A percentile compares a stretch with the other conserved stretches of the same genome.
These are phyloP conservation scores for Drosophila nr. perissopoda DNA, from an alignment of 2,888 invertebrate genomes.

Conservation along the genomic window DNA sequence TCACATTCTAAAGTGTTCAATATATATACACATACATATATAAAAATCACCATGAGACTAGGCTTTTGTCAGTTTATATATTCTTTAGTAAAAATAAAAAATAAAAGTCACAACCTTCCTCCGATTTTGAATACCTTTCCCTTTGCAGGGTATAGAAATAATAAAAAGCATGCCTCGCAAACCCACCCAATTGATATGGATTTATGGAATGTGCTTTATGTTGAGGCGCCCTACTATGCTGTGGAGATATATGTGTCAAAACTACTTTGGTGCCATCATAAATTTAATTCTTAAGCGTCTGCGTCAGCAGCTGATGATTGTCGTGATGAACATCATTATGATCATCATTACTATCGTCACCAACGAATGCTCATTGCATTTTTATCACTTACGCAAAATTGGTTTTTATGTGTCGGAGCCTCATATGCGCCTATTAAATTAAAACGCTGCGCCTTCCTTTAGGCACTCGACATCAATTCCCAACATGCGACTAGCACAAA, in stretches of 20 bases:
- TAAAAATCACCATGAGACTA: not conserved
- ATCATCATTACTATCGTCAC: conserved; percentile 23
- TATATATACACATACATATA: too few species aligned
- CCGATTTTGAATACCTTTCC: not conserved
- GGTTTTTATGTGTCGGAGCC: conserved; percentile 73
- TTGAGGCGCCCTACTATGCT: conserved; percentile 21
- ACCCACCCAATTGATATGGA: conserved; percentile 18
- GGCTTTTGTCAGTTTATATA: not conserved
- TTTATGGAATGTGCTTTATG: conserved; percentile 35
- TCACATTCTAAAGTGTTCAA: not conserved
- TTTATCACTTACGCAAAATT: conserved; percentile 80
- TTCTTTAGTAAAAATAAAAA: not conserved
- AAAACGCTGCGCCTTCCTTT: conserved; percentile 61
- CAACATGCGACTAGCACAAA: conserved; percentile 35
- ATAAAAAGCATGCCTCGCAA: not conserved
- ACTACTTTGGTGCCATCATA: conserved; percentile 71
- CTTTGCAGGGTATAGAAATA: not conserved
- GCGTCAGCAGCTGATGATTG: conserved; percentile 56
- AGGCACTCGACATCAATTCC: conserved; percentile 59
- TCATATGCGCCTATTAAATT: conserved; percentile 76
- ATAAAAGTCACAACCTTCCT: not conserved
- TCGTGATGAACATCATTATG: conserved; percentile 38
- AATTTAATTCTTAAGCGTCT: conserved; percentile 73
- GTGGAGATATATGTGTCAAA: conserved; percentile 68
- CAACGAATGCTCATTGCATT: conserved; percentile 73